These are phyloP conservation scores for Keiferia lycopersicella DNA, from an alignment of 2,888 invertebrate species.

Conservation along the genomic window DNA sequence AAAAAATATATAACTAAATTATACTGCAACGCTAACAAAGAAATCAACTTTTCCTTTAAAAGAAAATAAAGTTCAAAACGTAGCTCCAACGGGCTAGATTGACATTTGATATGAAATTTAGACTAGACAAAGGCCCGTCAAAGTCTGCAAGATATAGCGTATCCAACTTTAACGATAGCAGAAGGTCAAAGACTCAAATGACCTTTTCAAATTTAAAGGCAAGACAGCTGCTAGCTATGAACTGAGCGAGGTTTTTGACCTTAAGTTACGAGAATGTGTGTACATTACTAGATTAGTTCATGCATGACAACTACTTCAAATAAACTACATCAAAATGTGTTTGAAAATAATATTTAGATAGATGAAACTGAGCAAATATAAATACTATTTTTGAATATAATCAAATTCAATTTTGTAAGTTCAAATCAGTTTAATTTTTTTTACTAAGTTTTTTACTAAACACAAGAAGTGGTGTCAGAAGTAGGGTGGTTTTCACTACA, in stretches of 20 bases:
- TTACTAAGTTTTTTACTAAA: too few species aligned
- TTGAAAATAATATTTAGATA: too few species aligned
- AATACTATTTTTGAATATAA: too few species aligned
- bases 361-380: too few species aligned
- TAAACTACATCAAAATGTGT: too few species aligned
- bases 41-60: background rate
- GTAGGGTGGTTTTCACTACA: too few species aligned
- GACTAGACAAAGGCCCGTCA: slow-evolving; percentile 19
- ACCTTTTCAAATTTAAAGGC: slow-evolving; percentile 21
- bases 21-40: background rate
- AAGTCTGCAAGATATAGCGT: slow-evolving; percentile 4
- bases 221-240: background rate
- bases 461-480: too few species aligned
- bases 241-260: slow-evolving; percentile 10
- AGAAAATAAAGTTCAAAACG: background rate
- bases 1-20: too few species aligned
- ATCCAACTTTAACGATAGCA: slow-evolving; percentile 17
- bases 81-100: slow-evolving; percentile 25
- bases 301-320: background rate
- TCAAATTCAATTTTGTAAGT: too few species aligned
- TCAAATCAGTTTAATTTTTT: too few species aligned
- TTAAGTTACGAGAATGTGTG: background rate
- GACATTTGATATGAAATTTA: slow-evolving; percentile 26
- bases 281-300: background rate
- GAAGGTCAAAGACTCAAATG: slow-evolving; percentile 13